phyloP scores from a whole-genome alignment of 2,797 vertebrate species.

The Clamator glandarius region DNA sequence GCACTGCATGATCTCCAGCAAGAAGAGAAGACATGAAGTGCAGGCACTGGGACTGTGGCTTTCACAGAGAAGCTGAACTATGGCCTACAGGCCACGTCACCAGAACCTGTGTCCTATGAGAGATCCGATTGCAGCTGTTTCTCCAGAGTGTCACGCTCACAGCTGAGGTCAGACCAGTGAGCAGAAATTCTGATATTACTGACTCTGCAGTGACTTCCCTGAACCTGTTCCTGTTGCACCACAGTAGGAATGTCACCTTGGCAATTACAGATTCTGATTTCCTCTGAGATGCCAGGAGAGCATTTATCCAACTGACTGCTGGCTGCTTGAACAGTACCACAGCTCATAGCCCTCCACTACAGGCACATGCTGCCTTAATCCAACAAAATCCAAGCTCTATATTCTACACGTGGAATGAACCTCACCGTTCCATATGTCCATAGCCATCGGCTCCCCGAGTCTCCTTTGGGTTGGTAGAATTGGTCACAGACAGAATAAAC shows the following conservation, averaged over 20 bases:
- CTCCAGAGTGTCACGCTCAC: not conserved
- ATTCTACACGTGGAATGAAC: not conserved
- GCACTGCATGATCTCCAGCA: not conserved
- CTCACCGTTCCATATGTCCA: not conserved
- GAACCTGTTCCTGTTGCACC: not conserved
- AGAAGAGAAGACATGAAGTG: not conserved
- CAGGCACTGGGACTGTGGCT: too few species aligned
- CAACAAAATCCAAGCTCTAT: not conserved
- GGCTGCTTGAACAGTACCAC: not conserved
- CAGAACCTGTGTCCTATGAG: not conserved
- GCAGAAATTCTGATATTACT: not conserved
- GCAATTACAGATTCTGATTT: not conserved
- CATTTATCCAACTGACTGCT: not conserved
- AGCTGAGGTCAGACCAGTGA: not conserved
- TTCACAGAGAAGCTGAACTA: not conserved
- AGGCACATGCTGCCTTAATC: not conserved
- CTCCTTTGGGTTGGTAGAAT: not conserved
- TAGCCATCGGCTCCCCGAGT: not conserved
- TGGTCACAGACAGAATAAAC: not conserved
- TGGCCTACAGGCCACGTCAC: not conserved
- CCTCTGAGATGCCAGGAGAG: not conserved
- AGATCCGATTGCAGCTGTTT: not conserved
- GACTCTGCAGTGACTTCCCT: not conserved
- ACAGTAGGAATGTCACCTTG: not conserved
- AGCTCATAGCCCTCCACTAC: not conserved